Evolutionary conservation across 2,797 vertebrate species (phyloP).

Genomic region (Thunnus albacares): DNA sequence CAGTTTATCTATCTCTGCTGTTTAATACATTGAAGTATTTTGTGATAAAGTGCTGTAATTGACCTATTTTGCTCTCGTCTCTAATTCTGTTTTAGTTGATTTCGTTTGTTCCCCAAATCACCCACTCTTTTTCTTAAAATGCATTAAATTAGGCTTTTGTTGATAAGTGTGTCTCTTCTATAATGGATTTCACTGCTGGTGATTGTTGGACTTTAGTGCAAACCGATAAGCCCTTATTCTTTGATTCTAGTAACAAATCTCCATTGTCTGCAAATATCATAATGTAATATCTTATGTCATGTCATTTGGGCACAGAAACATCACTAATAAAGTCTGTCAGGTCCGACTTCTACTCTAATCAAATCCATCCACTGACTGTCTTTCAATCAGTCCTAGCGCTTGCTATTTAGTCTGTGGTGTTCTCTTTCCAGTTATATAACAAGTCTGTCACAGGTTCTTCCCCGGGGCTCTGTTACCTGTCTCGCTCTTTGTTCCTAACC

Average conservation of each 20-base stretch:
- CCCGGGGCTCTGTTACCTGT: constrained; percentile 56
- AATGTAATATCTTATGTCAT: not conserved
- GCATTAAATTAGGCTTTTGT: constrained; percentile 4
- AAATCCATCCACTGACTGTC: constrained; percentile 26
- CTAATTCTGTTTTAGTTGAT: not conserved
- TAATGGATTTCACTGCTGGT: not conserved
- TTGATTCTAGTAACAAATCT: not conserved
- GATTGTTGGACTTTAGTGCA: not conserved
- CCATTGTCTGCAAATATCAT: not conserved
- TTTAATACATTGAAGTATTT: constrained; percentile 6
- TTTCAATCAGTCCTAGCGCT: constrained; percentile 47
- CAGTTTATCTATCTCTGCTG: not conserved
- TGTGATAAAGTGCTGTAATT: constrained; percentile 28
- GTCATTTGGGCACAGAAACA: not conserved
- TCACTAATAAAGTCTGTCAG: constrained; percentile 19
- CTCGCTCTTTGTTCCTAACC: constrained; percentile 48
- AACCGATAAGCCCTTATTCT: not conserved
- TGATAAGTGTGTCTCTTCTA: not conserved
- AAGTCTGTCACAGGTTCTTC: constrained; percentile 52
- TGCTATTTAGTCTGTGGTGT: constrained; percentile 54
- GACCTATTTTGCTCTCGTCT: not conserved
- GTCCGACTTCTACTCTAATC: constrained; percentile 35
- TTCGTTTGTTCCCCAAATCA: not conserved
- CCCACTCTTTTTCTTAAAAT: not conserved
- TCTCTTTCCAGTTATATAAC: constrained; percentile 62